Evolutionary conservation across 2,888 invertebrate genomes (phyloP), one percentile per base, ranked within the genome.

Genomic region (Phania funesta): DNA sequence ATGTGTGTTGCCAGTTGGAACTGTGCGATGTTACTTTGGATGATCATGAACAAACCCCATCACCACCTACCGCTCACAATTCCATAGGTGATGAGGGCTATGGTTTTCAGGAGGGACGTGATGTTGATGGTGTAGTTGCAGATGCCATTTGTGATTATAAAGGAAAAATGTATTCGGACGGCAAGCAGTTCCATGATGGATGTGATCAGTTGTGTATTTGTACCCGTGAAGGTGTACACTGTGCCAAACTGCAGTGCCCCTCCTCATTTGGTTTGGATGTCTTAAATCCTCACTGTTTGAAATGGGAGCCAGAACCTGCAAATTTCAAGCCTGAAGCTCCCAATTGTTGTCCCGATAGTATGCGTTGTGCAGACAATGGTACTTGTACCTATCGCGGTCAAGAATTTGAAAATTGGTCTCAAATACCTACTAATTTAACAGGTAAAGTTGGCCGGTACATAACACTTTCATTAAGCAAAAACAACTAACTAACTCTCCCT

Each of bases 211-310:
- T 95, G 16, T 97, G 97, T 88, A 93, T 94, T 74, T 97, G 97
- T 87, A 93, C 93, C 1, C 93, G 93, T 1, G 92, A 92, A 1
- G 95, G 94, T 85, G 93, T 94, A 0, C 94, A 95, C 84, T 98
- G 97, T 87, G 94, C 94, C 0, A 94, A 95, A 50, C 92, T 98
- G 26, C 94, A 96, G 83, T 98, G 97, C 86, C 94, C 97, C 84
- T 95, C 95, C 0, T 95, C 95, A 86, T 96, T 96, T 81, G 97
- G 96, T 0, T 91, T 96, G n/a, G 97, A 97, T 87, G 94, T 96
- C 7, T 91, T 97, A 54, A 96, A 97, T 87, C 95, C 96, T 0
- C 94, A 95, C 80, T 98, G 97, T 87, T 92, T 97, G 8, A 94
- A 95, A 84, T 97, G 97, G 97, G 96, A 96, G 80, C 95, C 96